A percentile compares a stretch with the other conserved stretches of the same genome.
phyloP scores from a whole-genome alignment of 2,888 invertebrate species.

The Acholoe squamosa region DNA sequence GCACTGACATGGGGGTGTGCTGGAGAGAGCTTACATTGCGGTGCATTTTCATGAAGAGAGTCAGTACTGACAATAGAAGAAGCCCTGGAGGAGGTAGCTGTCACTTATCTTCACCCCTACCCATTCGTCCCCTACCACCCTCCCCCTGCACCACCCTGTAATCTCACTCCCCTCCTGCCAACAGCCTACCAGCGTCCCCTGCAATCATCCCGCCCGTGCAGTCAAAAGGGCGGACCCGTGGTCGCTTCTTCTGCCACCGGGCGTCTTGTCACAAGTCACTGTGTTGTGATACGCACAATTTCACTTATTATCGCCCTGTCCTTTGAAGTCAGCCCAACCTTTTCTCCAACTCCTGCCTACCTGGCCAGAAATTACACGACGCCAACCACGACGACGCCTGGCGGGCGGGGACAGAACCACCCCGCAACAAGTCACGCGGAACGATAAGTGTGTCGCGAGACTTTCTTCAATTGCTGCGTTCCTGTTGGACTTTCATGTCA shows the following conservation, averaged over 20 bases:
- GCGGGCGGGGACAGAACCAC: background rate
- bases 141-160: background rate
- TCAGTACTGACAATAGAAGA: background rate
- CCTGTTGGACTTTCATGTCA: background rate
- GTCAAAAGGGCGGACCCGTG: conserved; percentile 41
- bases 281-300: conserved; percentile 41
- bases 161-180: background rate
- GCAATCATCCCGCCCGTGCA: conserved; percentile 44
- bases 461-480: conserved; percentile 3
- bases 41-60: conserved; percentile 1
- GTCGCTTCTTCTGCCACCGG: conserved; percentile 4
- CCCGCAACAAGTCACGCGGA: background rate
- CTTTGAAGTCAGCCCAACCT: conserved; percentile 12
- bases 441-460: conserved; percentile 41
- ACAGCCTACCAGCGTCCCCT: background rate
- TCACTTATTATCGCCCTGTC: conserved; percentile 36
- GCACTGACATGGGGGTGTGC: background rate
- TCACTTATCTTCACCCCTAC: background rate
- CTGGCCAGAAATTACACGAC: conserved; percentile 21
- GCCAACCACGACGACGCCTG: conserved; percentile 9
- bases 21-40: too few species aligned
- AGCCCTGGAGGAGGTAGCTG: conserved; percentile 18
- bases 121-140: background rate
- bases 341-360: background rate
- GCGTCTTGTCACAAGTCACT: conserved; percentile 33